phyloP scores from a whole-genome alignment of 1,140 invertebrate species.

The Gryllus bimaculatus region DNA sequence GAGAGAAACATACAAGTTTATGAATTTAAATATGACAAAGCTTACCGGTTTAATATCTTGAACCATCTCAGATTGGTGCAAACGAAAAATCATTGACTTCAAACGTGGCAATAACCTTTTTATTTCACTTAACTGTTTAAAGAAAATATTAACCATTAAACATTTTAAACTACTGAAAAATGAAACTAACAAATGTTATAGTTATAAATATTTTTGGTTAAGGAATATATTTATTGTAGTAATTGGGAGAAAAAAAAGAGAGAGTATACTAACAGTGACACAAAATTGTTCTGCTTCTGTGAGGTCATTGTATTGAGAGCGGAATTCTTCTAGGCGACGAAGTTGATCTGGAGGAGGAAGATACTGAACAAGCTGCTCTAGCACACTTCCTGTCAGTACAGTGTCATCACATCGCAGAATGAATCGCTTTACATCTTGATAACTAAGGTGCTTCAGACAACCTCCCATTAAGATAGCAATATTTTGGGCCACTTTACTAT shows the following conservation, averaged over 20 bases:
- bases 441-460: slow-evolving; percentile 79
- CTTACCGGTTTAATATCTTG: slow-evolving; percentile 85
- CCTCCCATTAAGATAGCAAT: slow-evolving; percentile 84
- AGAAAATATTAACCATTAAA: slow-evolving; percentile 15
- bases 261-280: slow-evolving; percentile 66
- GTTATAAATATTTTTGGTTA: too few relatives aligned
- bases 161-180: background rate
- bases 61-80: slow-evolving; percentile 71
- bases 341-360: slow-evolving; percentile 84
- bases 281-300: slow-evolving; percentile 93
- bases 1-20: background rate
- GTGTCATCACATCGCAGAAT: slow-evolving; percentile 79
- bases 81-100: slow-evolving; percentile 83
- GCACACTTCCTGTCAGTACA: slow-evolving; percentile 66
- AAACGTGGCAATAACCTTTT: slow-evolving; percentile 81
- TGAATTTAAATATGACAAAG: slow-evolving; percentile 23
- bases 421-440: slow-evolving; percentile 73
- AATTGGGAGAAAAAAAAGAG: background rate
- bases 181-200: background rate
- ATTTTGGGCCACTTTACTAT: slow-evolving; percentile 89
- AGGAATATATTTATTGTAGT: background rate
- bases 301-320: slow-evolving; percentile 68
- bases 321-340: slow-evolving; percentile 67
- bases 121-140: slow-evolving; percentile 58
- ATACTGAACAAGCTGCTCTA: slow-evolving; percentile 79